These are phyloP conservation scores for Paracentrotus lividus DNA, from an alignment of 53 echinoderm and acorn worm species.

Conservation along the genomic window DNA sequence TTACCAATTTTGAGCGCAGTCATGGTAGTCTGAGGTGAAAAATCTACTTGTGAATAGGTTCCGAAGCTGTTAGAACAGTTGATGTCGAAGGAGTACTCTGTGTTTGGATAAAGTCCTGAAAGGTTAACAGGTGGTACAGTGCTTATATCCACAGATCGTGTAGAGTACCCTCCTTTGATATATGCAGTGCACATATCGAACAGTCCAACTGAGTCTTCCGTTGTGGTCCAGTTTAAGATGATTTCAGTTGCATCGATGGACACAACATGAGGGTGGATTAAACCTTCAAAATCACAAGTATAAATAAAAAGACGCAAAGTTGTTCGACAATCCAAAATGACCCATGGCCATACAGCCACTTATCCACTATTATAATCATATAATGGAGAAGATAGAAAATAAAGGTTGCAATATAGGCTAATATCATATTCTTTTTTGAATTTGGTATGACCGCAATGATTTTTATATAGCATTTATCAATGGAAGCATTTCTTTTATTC, in stretches of 20 bases:
- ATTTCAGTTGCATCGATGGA: background rate
- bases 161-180: background rate
- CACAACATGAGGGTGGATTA: background rate
- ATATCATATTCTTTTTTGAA: no score
- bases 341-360: no score
- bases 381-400: no score
- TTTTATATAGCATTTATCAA: no score
- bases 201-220: background rate
- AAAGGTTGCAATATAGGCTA: no score
- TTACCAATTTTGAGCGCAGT: background rate
- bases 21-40: background rate
- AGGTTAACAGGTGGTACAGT: background rate
- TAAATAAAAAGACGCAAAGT: no score
- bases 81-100: background rate
- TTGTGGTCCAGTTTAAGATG: background rate
- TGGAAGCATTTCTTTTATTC: no score
- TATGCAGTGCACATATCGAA: background rate
- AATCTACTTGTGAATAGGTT: background rate
- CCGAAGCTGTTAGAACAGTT: background rate
- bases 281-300: background rate
- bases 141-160: background rate
- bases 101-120: background rate
- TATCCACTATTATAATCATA: no score
- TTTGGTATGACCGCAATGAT: no score
- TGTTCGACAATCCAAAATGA: no score